phyloP scores from a whole-genome alignment of 2,113 vertebrate genomes.

The Colaptes auratus region DNA sequence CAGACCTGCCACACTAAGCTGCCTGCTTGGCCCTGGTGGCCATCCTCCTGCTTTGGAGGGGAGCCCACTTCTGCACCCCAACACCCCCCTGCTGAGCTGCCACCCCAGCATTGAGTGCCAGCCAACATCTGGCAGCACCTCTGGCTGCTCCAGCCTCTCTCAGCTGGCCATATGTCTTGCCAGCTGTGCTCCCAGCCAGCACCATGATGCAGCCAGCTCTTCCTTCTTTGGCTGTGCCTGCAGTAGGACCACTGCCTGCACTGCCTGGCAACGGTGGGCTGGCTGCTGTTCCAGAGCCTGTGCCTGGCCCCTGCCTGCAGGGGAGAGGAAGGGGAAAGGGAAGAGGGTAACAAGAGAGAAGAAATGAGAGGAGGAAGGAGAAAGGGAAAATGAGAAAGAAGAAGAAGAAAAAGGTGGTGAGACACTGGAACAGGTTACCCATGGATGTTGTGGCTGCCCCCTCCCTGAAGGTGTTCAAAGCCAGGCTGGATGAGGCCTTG shows the following conservation, averaged over 20 bases:
- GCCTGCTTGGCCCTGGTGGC: background rate
- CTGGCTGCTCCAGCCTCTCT: background rate
- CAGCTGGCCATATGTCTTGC: background rate
- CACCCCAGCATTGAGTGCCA: fast-evolving
- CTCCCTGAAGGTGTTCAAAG: too few relatives aligned
- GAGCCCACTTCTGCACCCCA: too few relatives aligned
- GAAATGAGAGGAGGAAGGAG: too few relatives aligned
- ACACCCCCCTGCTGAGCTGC: fast-evolving
- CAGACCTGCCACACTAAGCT: background rate
- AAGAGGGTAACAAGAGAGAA: too few relatives aligned
- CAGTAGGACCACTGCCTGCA: constrained; percentile 66
- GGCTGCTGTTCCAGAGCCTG: constrained; percentile 76
- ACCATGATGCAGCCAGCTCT: constrained; percentile 76
- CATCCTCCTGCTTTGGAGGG: background rate
- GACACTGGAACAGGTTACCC: too few relatives aligned
- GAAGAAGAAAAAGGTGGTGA: too few relatives aligned
- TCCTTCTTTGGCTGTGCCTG: constrained; percentile 68
- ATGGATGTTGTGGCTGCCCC: too few relatives aligned
- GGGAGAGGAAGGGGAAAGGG: background rate
- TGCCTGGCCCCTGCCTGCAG: constrained; percentile 23
- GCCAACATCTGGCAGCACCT: background rate
- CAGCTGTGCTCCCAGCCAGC: constrained; percentile 70
- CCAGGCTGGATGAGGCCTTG: too few relatives aligned
- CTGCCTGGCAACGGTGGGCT: constrained; percentile 66
- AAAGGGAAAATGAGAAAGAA: background rate